Conservation (phyloP, 2,888 invertebrate genomes). For the Philaethria dido region DNA sequence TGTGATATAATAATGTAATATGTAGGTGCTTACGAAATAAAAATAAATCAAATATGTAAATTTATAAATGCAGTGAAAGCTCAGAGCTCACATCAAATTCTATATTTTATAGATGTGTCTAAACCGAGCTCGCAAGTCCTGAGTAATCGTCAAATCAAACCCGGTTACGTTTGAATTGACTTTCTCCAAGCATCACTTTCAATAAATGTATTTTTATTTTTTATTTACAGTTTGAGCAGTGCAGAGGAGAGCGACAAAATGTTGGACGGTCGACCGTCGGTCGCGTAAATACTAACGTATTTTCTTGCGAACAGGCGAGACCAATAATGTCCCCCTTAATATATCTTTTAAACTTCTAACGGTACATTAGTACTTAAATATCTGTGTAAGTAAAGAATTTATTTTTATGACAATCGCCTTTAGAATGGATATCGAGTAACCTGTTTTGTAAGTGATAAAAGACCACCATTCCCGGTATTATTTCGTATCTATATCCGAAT, state of each 20-base stretch:
- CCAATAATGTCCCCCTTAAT: constrained; percentile 57
- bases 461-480: constrained; percentile 42
- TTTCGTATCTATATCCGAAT: constrained; percentile 63
- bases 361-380: constrained; percentile 45
- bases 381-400: constrained; percentile 62
- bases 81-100: background rate
- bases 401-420: constrained; percentile 59
- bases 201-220: constrained; percentile 42
- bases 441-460: constrained; percentile 33
- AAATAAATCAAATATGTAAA: background rate
- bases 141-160: constrained; percentile 10
- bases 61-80: background rate
- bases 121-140: background rate
- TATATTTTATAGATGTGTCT: background rate
- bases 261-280: constrained; percentile 89
- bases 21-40: no score
- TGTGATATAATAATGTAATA: no score
- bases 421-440: constrained; percentile 30
- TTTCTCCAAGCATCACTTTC: constrained; percentile 32
- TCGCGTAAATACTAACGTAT: constrained; percentile 73
- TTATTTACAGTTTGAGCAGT: constrained; percentile 83
- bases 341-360: constrained; percentile 35
- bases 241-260: constrained; percentile 90
- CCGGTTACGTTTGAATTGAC: constrained; percentile 21
- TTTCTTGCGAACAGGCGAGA: constrained; percentile 53